Conservation (phyloP, 2,797 vertebrate genomes). For the Acanthis flammea region DNA sequence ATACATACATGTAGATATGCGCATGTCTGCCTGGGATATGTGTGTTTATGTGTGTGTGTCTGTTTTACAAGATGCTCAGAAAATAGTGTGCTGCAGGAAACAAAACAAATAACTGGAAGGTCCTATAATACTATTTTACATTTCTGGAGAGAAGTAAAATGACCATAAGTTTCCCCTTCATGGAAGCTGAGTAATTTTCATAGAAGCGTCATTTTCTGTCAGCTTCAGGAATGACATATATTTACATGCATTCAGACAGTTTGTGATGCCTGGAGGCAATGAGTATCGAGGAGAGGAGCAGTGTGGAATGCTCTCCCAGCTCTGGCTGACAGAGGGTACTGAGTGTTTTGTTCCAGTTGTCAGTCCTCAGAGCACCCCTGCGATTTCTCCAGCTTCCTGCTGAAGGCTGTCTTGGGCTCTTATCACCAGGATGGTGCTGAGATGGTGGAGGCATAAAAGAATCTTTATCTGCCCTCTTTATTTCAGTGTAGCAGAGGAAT, state of each 20-base stretch:
- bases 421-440: constrained; percentile 33
- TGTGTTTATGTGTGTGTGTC: background rate
- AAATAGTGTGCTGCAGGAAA: background rate
- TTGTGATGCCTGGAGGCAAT: constrained; percentile 14
- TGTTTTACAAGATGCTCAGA: background rate
- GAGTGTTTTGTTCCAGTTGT: constrained; percentile 54
- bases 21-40: background rate
- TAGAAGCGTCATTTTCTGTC: background rate
- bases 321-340: constrained; percentile 37
- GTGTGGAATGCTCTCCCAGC: constrained; percentile 25
- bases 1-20: background rate
- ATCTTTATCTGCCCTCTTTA: constrained; percentile 11
- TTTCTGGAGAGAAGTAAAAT: background rate
- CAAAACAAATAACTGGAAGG: background rate
- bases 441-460: constrained; percentile 2
- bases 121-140: background rate
- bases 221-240: background rate
- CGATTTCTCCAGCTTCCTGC: constrained; percentile 53
- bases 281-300: background rate
- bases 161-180: background rate
- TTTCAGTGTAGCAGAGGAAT: constrained; percentile 10
- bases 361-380: background rate
- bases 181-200: background rate
- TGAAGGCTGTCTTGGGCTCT: constrained; percentile 39
- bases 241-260: constrained; percentile 13